Conservation (phyloP, 2,888 invertebrate genomes). For the Hypselothyrea guttata region DNA sequence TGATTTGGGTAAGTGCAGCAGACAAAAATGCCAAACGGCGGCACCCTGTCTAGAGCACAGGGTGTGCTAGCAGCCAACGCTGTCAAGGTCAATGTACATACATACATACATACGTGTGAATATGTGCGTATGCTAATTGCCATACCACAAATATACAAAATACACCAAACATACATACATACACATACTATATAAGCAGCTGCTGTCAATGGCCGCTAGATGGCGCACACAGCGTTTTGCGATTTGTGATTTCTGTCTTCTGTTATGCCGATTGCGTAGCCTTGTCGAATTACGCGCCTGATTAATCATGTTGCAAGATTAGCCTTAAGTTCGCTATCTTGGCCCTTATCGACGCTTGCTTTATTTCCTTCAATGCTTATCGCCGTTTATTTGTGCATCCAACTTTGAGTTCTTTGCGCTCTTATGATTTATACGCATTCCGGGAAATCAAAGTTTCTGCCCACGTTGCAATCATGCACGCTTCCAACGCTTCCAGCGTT, state of each 20-base stretch:
- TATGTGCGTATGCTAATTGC: conserved; percentile 46
- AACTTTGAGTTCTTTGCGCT: conserved; percentile 32
- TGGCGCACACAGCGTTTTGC: conserved; percentile 21
- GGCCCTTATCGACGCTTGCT: background rate
- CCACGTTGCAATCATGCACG: conserved; percentile 40
- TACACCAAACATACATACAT: too few relatives aligned
- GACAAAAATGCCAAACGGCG: too few relatives aligned
- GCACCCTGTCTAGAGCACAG: conserved; percentile 33
- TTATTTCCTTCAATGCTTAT: conserved; percentile 24
- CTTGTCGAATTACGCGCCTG: conserved; percentile 23
- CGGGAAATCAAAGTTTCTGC: conserved; percentile 34
- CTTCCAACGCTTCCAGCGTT: too few relatives aligned
- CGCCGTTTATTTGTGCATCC: conserved; percentile 26
- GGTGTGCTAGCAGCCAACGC: conserved; percentile 23
- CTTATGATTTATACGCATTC: conserved; percentile 64
- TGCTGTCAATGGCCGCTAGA: conserved; percentile 25
- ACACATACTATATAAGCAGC: background rate
- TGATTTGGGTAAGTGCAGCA: conserved; percentile 63
- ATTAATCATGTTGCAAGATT: conserved; percentile 40
- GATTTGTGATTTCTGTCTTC: conserved; percentile 5
- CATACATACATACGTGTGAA: conserved; percentile 8
- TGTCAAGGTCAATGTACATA: conserved; percentile 59
- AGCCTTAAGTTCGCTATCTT: conserved; percentile 1
- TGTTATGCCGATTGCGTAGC: background rate
- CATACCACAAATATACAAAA: conserved; percentile 17